Percentiles rank a stretch among this genome's conserved stretches.
Evolutionary conservation across 2,888 invertebrate genomes (phyloP).

Genomic region (Diarsia mendica): DNA sequence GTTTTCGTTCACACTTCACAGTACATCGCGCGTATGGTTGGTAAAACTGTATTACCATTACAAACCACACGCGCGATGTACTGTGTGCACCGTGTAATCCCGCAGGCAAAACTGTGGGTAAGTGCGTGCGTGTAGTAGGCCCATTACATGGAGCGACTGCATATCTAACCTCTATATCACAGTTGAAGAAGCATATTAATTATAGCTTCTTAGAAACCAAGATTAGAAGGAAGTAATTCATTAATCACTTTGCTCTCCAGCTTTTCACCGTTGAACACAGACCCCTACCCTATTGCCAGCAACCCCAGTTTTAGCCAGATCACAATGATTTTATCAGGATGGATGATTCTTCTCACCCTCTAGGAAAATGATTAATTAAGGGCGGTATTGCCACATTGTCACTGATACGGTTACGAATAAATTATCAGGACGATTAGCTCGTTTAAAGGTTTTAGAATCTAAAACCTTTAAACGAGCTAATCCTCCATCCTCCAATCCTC

Average conservation of each 20-base stretch:
- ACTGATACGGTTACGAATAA: slow-evolving; percentile 16
- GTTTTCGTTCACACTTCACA: no score
- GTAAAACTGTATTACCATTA: no score
- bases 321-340: slow-evolving; percentile 32
- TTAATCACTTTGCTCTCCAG: neutral
- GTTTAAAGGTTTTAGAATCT: no score
- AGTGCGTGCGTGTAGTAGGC: no score
- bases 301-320: neutral
- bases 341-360: slow-evolving; percentile 16
- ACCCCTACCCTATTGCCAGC: slow-evolving; percentile 2
- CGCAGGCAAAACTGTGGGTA: no score
- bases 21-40: no score
- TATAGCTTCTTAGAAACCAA: neutral
- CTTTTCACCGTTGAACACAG: neutral
- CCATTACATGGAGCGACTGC: no score
- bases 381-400: slow-evolving; percentile 13
- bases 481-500: no score
- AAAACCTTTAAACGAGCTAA: no score
- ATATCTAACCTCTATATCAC: no score
- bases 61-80: no score
- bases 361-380: slow-evolving; percentile 18
- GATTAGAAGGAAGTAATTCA: neutral
- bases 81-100: no score
- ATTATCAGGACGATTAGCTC: neutral
- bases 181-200: neutral